Evolutionary conservation across 2,888 invertebrate genomes (phyloP), one percentile per base, ranked within the genome.

Genomic region (Vandiemenella viatica): DNA sequence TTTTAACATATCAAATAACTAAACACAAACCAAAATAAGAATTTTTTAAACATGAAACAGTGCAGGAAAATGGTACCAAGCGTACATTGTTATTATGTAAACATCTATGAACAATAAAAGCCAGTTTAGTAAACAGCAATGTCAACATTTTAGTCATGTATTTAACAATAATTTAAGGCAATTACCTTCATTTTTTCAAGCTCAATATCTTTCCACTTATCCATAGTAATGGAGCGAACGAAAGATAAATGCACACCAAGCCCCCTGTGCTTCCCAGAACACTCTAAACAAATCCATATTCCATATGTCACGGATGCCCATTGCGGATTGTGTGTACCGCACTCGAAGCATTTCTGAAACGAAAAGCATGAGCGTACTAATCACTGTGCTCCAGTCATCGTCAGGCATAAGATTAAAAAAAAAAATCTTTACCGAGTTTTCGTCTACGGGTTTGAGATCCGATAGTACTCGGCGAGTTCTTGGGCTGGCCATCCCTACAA

Each of bases 401-500:
- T 22, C n/a, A 10, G 16, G 37, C 51, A 43, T 22, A 41, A 44
- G 13, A 37, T 42, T 23, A 10, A 43, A n/a, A 40, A 3, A 3
- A 46, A n/a, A 21, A 15, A 20, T 46, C 75, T 83, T 79, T 76
- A 97, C 96, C 68, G 86, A 85, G 68, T 97, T 98, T 58, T 92
- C 92, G 64, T 92, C 80, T 59, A 77, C 76, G 8, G 85, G 83
- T 62, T 89, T 84, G 48, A 98, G 71, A 59, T 92, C 91, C 65
- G 89, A 88, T 48, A 98, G 70, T 60, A 90, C 83, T 60, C 92
- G 77, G 61, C 92, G 77, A 46, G 97, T 96, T 65, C 91, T 76
- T 55, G 96, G 97, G 67, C 95, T 96, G 55, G 96, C 95, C 97
- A 97, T 97, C n/a, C n/a, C n/a, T n/a, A n/a, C n/a, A n/a, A n/a